These are phyloP conservation scores for Cynoglossus semilaevis DNA, from an alignment of 2,113 vertebrate species.

Conservation along the genomic window DNA sequence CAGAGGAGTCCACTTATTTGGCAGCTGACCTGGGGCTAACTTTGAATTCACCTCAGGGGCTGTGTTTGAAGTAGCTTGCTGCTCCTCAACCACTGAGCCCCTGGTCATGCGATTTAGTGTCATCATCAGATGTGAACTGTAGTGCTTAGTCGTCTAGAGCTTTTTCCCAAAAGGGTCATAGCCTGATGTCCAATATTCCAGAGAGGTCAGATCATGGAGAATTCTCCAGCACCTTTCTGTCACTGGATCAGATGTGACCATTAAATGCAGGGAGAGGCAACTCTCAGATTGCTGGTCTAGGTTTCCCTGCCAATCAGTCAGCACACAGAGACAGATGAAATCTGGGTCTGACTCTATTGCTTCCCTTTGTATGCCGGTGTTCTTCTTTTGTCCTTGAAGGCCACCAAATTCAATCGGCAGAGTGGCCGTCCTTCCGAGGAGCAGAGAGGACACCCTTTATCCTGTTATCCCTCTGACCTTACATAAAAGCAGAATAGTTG, in stretches of 20 bases:
- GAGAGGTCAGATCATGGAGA: conserved; percentile 32
- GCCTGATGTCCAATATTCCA: conserved; percentile 17
- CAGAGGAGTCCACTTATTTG: not conserved
- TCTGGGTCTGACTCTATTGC: conserved; percentile 62
- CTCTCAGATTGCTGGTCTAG: conserved; percentile 48
- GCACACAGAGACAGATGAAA: conserved; percentile 66
- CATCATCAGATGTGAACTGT: too few species aligned
- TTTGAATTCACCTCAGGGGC: too few species aligned
- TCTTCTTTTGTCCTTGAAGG: conserved; percentile 70
- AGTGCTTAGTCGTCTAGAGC: too few species aligned
- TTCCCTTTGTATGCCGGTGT: conserved; percentile 62
- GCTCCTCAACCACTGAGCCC: too few species aligned
- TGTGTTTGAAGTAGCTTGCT: too few species aligned
- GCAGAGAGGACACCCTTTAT: conserved; percentile 70
- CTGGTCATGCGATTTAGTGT: too few species aligned
- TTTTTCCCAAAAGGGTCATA: not conserved
- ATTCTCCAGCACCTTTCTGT: conserved; percentile 42
- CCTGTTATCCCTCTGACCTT: conserved; percentile 74
- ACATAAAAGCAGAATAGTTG: conserved; percentile 56
- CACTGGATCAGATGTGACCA: conserved; percentile 23
- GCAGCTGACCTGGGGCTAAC: too few species aligned
- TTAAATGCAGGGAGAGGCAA: conserved; percentile 49
- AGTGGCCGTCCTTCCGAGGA: conserved; percentile 70
- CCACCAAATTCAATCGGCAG: conserved; percentile 71
- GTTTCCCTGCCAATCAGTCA: conserved; percentile 69